Base-by-base conservation (phyloP, 2,113 vertebrate species). In the Oceanodroma tethys region DNA sequence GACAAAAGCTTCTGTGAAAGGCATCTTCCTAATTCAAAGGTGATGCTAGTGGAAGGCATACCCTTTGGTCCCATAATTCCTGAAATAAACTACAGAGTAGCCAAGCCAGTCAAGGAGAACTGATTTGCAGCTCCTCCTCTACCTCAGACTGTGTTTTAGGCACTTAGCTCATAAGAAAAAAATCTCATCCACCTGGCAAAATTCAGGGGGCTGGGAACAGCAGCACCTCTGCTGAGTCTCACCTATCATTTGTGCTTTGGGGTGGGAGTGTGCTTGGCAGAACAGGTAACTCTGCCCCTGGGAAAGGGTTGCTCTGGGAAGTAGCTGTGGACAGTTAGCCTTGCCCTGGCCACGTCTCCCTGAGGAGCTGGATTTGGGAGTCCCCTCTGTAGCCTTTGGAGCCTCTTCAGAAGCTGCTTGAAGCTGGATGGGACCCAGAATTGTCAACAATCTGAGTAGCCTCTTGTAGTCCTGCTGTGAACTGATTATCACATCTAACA, bases 401-500 rank as follows among this genome's bases (percentile, higher is more conserved):
- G 87, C 89, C 16, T 43, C 95, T 97, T 96, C 94, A 92, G 94
- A 87, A 85, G 79, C 93, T 95, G 85, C 96, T 95, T 72, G 76
- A 94, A 85, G 67, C 90, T 98, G 94, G 95, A 94, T 55, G 32
- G 45, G 23, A 81, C 97, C 96, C 96, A 96, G 63, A 96, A 96
- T 88, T 87, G 85, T 80, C 96, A 96, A 96, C 93, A 97, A 93
- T 87, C 93, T 29, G 63, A 97, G 95, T 86, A 97, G 74, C 76
- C 89, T 93, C 95, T 96, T 56, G 9, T 84, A 70, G 81, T 95
- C 92, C 95, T 95, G 97, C 97, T 98, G 96, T 80, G 93, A 96
- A 90, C 59, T 93, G 97, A 97, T 97, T 97, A 96, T 96, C 96
- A 95, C 94, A 97, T 91, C 92, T 94, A 95, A 97, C 92, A 76